phyloP scores from a whole-genome alignment of 2,797 vertebrate species.

The Sebastiscus tertius region DNA sequence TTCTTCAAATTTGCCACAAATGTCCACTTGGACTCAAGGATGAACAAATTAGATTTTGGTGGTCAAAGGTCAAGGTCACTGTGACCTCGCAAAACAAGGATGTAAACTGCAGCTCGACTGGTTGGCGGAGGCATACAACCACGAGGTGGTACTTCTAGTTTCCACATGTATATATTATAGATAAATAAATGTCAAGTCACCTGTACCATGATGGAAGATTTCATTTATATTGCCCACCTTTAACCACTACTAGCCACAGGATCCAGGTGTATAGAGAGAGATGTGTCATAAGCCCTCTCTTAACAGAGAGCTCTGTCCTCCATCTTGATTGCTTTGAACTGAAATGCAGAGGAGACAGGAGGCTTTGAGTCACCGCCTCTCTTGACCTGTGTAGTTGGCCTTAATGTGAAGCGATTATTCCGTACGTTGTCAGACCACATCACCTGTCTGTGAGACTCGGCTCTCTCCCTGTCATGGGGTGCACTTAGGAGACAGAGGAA shows the following conservation, averaged over 20 bases:
- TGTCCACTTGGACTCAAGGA: too few species aligned
- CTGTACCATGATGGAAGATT: not conserved
- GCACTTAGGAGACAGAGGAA: slow-evolving; percentile 38
- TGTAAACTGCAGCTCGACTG: too few species aligned
- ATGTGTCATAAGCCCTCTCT: too few species aligned
- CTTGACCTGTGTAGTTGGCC: slow-evolving; percentile 45
- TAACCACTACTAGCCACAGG: not conserved
- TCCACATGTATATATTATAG: too few species aligned
- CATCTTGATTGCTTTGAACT: slow-evolving; percentile 19
- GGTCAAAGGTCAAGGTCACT: too few species aligned
- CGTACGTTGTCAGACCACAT: slow-evolving; percentile 47
- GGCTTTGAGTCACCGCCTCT: slow-evolving; percentile 23
- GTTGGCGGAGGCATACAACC: too few species aligned
- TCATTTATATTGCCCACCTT: not conserved
- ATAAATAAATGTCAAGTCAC: not conserved
- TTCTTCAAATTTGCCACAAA: too few species aligned
- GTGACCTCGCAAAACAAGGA: too few species aligned
- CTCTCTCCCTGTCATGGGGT: slow-evolving; percentile 39
- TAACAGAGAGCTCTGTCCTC: not conserved
- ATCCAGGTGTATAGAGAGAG: not conserved
- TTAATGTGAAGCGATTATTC: slow-evolving; percentile 61
- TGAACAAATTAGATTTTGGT: too few species aligned
- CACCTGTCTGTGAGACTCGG: slow-evolving; percentile 55
- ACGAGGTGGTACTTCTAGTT: too few species aligned
- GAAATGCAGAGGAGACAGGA: not conserved